These are phyloP conservation scores for Drosophila prosaltans DNA, from an alignment of 1,140 invertebrate genomes.

Conservation along the genomic window DNA sequence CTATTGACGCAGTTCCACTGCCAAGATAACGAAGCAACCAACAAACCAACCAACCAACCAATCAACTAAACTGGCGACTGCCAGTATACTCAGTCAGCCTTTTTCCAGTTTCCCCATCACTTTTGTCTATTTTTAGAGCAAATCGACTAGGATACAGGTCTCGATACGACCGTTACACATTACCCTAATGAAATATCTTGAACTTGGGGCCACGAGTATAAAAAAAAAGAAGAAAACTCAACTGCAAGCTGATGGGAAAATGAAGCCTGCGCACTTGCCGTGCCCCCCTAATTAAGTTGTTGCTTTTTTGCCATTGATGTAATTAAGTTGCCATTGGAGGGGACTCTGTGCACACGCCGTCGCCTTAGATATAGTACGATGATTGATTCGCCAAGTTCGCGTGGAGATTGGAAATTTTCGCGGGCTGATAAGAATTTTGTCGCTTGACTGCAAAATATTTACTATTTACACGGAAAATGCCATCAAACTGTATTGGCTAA, in stretches of 20 bases:
- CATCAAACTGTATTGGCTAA: conserved; percentile 36
- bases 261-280: conserved; percentile 45
- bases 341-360: conserved; percentile 4
- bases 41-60: neutral
- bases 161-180: conserved; percentile 30
- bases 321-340: conserved; percentile 34
- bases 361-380: conserved; percentile 13
- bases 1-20: conserved; percentile 26
- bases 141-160: conserved; percentile 23
- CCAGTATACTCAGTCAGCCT: neutral
- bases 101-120: conserved; percentile 10
- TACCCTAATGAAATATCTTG: conserved; percentile 42
- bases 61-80: neutral
- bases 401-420: conserved; percentile 39
- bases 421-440: conserved; percentile 38
- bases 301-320: conserved; percentile 29
- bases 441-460: conserved; percentile 33
- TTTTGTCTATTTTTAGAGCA: conserved; percentile 40
- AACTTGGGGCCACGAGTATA: neutral
- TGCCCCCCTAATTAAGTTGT: conserved; percentile 16
- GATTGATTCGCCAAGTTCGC: conserved; percentile 44
- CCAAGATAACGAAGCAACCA: neutral
- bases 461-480: conserved; percentile 37
- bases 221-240: neutral
- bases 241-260: neutral